Base-by-base conservation (phyloP, 1,140 invertebrate genomes). In the Drosophila busckii region DNA sequence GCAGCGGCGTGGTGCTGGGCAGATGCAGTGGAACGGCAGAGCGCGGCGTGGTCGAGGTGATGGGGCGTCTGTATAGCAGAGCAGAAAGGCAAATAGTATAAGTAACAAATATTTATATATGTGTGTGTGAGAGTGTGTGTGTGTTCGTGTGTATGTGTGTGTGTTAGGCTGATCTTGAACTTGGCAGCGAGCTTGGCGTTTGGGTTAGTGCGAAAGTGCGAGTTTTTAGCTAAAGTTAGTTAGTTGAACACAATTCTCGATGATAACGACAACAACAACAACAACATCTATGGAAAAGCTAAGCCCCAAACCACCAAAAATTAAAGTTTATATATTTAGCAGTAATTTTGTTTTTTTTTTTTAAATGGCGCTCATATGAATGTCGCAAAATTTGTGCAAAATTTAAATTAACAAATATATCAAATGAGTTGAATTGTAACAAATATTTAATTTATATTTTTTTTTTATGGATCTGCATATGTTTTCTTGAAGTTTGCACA, bases 281-380 rank as follows among this genome's bases (percentile, higher is more conserved):
- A 62, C 48, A 70, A 52, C 25, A 38, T 31, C 49, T 53, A 70
- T 48, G 58, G 63, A 68, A 41, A 67, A 86, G 84, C 84, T 86
- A 86, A 86, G 73, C 84, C 84, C 84, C 84, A 86, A 86, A 86
- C 80, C 84, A 86, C 78, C 84, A 86, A 75, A 68, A n/a, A n/a
- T n/a, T n/a, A n/a, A n/a, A n/a, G n/a, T n/a, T n/a, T 65, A 64
- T 63, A 34, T 34, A 54, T 58, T 52, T 15, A 52, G 22, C 20
- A 48, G 34, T 19, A 61, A 28, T 53, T 17, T 52, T 8, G 12
- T 40, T 40, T n/a, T 25, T n/a, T 22, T 10, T 23, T 53, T 63
- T 38, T 37, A 37, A 53, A 6, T 45, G 45, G 38, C 56, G 45
- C 65, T 76, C 69, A 48, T 37, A 35, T 56, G 46, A 32, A 9